Conservation (phyloP, 2,797 vertebrate genomes). For the Myotis planiceps region DNA sequence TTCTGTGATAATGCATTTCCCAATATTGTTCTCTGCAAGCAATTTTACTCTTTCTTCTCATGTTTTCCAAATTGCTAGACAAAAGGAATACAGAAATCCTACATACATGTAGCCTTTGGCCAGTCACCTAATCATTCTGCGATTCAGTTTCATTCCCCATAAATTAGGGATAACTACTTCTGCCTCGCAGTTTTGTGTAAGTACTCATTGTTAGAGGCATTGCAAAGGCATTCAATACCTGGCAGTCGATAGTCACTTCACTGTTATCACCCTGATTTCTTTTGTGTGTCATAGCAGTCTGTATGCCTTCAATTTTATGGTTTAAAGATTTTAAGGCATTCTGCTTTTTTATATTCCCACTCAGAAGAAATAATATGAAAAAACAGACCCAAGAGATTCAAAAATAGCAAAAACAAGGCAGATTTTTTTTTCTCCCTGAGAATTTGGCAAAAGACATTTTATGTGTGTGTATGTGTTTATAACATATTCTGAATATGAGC, state of each 20-base stretch:
- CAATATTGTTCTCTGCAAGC: not conserved
- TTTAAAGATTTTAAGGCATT: not conserved
- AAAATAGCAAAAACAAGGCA: not conserved
- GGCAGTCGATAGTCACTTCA: not conserved
- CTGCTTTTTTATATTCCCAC: not conserved
- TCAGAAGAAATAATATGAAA: conserved; percentile 46
- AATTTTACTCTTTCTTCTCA: not conserved
- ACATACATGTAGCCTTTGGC: not conserved
- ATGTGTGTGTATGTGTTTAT: not conserved
- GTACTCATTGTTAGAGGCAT: not conserved
- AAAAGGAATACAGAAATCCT: not conserved
- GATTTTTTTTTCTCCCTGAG: not conserved
- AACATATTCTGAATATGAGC: not conserved
- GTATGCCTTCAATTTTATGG: not conserved
- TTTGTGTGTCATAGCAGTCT: not conserved
- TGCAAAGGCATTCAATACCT: not conserved
- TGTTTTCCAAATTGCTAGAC: conserved; percentile 5
- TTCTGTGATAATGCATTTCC: not conserved
- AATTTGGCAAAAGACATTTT: conserved; percentile 18
- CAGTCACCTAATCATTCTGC: conserved; percentile 22
- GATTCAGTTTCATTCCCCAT: not conserved
- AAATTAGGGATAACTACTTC: conserved; percentile 24
- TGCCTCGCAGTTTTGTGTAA: not conserved
- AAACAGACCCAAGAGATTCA: not conserved
- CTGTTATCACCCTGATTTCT: not conserved